Conservation (phyloP, 2,113 vertebrate genomes). For the Ceyx margarethae region DNA sequence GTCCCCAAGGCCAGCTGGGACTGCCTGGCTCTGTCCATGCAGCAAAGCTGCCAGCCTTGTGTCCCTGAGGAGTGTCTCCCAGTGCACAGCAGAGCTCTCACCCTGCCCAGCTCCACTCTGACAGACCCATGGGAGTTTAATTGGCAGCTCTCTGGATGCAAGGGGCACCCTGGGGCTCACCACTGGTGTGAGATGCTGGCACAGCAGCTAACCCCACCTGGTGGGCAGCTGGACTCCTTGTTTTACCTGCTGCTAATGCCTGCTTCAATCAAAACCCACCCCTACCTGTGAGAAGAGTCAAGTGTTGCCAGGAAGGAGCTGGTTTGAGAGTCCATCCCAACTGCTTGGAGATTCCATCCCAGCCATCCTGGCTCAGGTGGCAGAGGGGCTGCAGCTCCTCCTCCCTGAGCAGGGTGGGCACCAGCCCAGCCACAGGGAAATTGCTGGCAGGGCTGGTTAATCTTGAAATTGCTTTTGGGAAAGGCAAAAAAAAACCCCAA, state of each 20-base stretch:
- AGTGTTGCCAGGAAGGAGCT: neutral
- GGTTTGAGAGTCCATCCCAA: neutral
- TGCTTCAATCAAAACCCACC: neutral
- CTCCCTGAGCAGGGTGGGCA: neutral
- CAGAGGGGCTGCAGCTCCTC: neutral
- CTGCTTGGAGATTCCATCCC: neutral
- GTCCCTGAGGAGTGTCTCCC: accelerated
- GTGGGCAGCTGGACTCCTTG: neutral
- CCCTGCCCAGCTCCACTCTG: accelerated
- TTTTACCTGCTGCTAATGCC: neutral
- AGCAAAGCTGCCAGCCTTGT: neutral
- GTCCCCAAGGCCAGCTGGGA: neutral
- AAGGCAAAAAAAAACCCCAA: neutral
- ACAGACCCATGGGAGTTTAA: neutral
- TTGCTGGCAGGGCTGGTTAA: neutral
- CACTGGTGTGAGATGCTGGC: neutral
- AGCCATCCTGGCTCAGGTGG: no score
- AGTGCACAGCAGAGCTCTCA: neutral
- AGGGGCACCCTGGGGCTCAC: neutral
- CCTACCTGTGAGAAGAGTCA: neutral
- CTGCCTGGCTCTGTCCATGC: neutral
- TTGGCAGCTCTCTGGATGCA: neutral
- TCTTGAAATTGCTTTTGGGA: neutral
- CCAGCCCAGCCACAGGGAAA: neutral
- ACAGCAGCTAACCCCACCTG: neutral